Evolutionary conservation across 2,888 invertebrate genomes (phyloP).

Genomic region (Heliconius hortense): DNA sequence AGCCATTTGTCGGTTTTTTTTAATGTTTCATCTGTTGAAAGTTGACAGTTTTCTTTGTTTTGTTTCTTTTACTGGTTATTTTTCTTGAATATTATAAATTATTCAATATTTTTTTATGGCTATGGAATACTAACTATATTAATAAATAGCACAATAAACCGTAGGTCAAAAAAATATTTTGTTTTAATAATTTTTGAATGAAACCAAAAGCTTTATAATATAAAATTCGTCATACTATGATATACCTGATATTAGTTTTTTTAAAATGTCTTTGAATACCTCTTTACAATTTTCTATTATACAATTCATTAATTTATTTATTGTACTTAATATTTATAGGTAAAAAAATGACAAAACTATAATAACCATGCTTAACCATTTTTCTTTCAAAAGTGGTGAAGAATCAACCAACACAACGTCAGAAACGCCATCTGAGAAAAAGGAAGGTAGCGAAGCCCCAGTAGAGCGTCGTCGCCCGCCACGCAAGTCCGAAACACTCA

Average conservation of each 20-base stretch:
- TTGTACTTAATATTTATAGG: too few relatives aligned
- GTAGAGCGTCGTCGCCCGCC: constrained; percentile 68
- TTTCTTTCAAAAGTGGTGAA: constrained; percentile 57
- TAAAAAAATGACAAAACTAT: too few relatives aligned
- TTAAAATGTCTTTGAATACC: too few relatives aligned
- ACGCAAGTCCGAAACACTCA: constrained; percentile 83
- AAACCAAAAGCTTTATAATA: too few relatives aligned
- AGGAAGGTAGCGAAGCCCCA: constrained; percentile 62
- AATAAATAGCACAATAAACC: not conserved
- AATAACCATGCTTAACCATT: not conserved
- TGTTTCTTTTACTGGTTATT: not conserved
- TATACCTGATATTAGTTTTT: too few relatives aligned
- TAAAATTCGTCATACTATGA: too few relatives aligned
- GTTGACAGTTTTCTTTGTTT: not conserved
- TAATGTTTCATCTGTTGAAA: not conserved
- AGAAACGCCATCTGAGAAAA: constrained; percentile 62
- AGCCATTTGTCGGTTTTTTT: not conserved
- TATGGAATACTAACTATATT: not conserved
- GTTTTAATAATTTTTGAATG: too few relatives aligned
- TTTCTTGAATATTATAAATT: not conserved
- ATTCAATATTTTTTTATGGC: not conserved
- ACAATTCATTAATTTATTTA: too few relatives aligned
- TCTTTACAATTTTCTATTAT: too few relatives aligned
- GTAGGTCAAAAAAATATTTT: not conserved
- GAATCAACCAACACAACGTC: constrained; percentile 62